Evolutionary conservation across 2,888 invertebrate genomes (phyloP), one percentile per base, ranked within the genome.

Genomic region (Cheilosia scutellata): DNA sequence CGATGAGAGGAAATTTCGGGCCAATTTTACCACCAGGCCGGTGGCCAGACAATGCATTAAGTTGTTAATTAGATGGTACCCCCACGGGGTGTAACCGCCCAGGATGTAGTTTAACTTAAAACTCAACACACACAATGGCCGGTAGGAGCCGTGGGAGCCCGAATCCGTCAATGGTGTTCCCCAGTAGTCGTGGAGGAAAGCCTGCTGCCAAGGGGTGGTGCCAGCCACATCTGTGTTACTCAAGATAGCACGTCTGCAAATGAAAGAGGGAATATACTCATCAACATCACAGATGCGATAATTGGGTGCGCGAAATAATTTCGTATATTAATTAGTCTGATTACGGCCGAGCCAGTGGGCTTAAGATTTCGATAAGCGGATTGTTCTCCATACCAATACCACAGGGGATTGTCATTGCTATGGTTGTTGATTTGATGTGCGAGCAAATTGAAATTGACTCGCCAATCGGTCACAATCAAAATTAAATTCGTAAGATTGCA

Each of bases 161-260:
- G 96, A 95, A 93, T 98, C 97, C 88, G 95, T 95, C 89, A 99
- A 94, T 79, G 98, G 97, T 51, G 98, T 99, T 63, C 99, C 99
- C 99, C 99, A 99, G 93, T 98, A 99, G 94, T 99, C 99, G 93
- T 99, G 96, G 92, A 95, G 95, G 91, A 98, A 95, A 89, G 98
- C 94, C 88, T 95, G 95, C 89, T 94, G 94, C 94, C 98, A 95
- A 79, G 98, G 96, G 84, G 97, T 96, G 89, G 95, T 95, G 86
- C 97, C 96, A 90, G 96, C 95, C 90, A 99, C 95, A 93, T 99
- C 99, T 87, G 96, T 96, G 93, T 99, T 99, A 91, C 96, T 96
- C 92, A 98, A 94, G 91, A 99, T 98, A 88, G 99, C 99, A 90
- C 98, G 97, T 92, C 99, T 99, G 96, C 20, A 94, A 95, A 89